Percentiles rank a stretch among this genome's conserved stretches.
These are phyloP conservation scores for Latrodectus elegans DNA, from an alignment of 2,888 invertebrate species.

Conservation along the genomic window DNA sequence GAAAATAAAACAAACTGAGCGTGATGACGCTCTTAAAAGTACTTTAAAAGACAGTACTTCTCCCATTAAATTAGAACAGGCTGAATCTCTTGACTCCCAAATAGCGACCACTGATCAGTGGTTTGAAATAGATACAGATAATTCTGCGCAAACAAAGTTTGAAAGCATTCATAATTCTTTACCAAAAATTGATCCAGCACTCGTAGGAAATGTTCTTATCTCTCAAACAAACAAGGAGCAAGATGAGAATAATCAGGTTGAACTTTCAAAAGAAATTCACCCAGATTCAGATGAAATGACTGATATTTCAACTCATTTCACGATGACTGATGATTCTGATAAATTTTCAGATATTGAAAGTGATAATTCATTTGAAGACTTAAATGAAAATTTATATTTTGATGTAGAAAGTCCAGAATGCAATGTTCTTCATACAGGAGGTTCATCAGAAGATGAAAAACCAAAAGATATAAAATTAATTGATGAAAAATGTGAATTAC, in stretches of 20 bases:
- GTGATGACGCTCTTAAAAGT: background rate
- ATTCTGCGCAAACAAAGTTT: background rate
- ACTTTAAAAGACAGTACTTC: background rate
- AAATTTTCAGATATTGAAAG: conserved; percentile 62
- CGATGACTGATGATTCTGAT: conserved; percentile 65
- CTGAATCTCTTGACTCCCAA: conserved; percentile 14
- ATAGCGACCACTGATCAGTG: conserved; percentile 22
- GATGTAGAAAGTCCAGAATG: background rate
- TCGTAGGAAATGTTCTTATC: background rate
- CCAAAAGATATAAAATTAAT: conserved; percentile 3
- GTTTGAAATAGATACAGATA: conserved; percentile 36
- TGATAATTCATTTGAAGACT: conserved; percentile 45
- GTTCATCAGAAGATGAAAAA: conserved; percentile 11
- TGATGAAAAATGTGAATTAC: conserved; percentile 1
- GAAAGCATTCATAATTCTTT: background rate
- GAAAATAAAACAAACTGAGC: no score
- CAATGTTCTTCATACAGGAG: background rate
- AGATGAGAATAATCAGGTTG: background rate
- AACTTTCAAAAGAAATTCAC: conserved; percentile 10
- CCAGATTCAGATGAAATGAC: conserved; percentile 40
- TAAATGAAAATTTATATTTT: conserved; percentile 28
- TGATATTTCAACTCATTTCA: conserved; percentile 64
- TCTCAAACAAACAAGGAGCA: background rate
- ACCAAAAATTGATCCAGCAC: background rate
- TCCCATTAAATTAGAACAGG: conserved; percentile 4